Conservation (phyloP, 2,797 vertebrate genomes). For the Argyrosomus regius region DNA sequence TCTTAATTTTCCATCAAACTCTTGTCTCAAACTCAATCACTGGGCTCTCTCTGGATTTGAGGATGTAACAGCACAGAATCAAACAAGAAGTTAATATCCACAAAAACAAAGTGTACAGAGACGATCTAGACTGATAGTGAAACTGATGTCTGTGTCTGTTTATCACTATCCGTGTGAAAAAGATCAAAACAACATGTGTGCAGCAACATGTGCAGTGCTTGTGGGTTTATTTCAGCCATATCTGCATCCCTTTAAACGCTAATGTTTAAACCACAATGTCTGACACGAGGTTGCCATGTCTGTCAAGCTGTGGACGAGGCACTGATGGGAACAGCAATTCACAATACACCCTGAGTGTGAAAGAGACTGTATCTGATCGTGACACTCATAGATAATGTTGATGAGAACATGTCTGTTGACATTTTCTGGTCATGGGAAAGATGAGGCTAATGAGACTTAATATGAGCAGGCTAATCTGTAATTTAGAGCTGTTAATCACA, state of each 20-base stretch:
- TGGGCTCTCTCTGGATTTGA: not conserved
- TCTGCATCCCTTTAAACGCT: conserved; percentile 32
- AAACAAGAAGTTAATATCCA: conserved; percentile 5
- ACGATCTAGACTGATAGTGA: conserved; percentile 7
- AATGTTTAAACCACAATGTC: conserved; percentile 57
- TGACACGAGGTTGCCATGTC: conserved; percentile 57
- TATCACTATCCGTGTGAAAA: conserved; percentile 18
- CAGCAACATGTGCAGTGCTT: conserved; percentile 9
- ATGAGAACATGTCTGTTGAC: conserved; percentile 4
- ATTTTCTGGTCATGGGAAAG: not conserved
- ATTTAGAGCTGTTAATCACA: not conserved
- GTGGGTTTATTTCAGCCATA: conserved; percentile 34
- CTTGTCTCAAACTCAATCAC: too few species aligned
- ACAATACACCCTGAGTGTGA: conserved; percentile 4
- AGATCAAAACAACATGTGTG: conserved; percentile 17
- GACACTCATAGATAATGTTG: not conserved
- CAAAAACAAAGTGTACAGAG: conserved; percentile 24
- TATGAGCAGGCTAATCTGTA: not conserved
- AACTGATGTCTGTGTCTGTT: conserved; percentile 33
- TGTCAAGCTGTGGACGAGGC: conserved; percentile 47
- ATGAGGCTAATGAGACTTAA: not conserved
- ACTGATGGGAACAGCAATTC: conserved; percentile 30
- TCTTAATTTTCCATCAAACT: not conserved
- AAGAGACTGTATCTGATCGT: not conserved
- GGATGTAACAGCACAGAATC: conserved; percentile 1